Evolutionary conservation across 1,140 invertebrate genomes (phyloP).

Genomic region (Stenopsyche tienmushanensis): DNA sequence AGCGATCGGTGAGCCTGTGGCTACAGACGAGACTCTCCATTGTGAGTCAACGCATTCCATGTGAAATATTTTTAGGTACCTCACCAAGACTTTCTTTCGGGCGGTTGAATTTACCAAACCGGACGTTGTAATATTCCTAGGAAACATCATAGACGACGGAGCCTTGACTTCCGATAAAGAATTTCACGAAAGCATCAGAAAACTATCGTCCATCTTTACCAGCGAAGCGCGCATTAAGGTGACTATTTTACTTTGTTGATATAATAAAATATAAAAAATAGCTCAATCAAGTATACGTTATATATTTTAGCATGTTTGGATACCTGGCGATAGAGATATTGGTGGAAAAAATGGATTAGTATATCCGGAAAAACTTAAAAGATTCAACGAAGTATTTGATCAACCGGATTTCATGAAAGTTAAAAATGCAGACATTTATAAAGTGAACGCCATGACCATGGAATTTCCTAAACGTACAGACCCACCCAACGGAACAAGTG

Average conservation of each 20-base stretch:
- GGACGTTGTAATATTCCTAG: conserved; percentile 84
- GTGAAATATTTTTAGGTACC: conserved; percentile 63
- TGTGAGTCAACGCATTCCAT: background rate
- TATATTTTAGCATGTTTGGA: conserved; percentile 73
- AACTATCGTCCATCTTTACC: conserved; percentile 71
- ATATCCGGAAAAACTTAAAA: conserved; percentile 67
- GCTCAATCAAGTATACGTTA: conserved; percentile 38
- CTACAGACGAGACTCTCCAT: background rate
- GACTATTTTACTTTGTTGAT: conserved; percentile 51
- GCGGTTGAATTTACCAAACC: conserved; percentile 75
- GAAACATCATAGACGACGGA: conserved; percentile 92
- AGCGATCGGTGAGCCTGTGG: conserved; percentile 68
- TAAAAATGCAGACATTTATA: conserved; percentile 61
- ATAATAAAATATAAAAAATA: conserved; percentile 14
- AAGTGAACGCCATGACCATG: conserved; percentile 71
- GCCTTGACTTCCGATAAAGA: conserved; percentile 69
- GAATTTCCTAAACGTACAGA: conserved; percentile 50
- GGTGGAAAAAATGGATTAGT: conserved; percentile 85
- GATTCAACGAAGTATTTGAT: conserved; percentile 77
- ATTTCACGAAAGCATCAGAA: conserved; percentile 68
- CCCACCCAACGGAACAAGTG: conserved; percentile 56
- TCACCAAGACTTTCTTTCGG: conserved; percentile 73
- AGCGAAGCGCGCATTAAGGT: too few relatives aligned
- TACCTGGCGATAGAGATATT: conserved; percentile 95
- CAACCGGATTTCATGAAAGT: conserved; percentile 65